These are phyloP conservation scores for Anguilla obscura DNA, from an alignment of 2,797 vertebrate species.

Conservation along the genomic window DNA sequence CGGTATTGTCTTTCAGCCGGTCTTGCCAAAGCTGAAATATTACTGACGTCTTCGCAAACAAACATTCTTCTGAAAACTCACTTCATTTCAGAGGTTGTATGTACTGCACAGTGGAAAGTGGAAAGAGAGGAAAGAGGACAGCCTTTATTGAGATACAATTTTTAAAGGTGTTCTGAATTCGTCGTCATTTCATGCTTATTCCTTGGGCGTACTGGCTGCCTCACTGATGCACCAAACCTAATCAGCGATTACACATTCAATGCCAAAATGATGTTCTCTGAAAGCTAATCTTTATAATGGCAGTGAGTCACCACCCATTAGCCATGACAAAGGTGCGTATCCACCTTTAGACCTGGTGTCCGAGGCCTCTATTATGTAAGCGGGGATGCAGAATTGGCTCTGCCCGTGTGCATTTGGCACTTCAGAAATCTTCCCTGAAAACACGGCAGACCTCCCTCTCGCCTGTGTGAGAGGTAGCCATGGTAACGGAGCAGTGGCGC, in stretches of 20 bases:
- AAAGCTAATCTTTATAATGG: background rate
- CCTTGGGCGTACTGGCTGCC: background rate
- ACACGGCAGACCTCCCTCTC: slow-evolving; percentile 34
- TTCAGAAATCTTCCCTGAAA: slow-evolving; percentile 22
- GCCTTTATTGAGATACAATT: background rate
- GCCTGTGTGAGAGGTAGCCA: slow-evolving; percentile 45
- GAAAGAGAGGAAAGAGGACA: background rate
- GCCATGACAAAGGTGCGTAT: background rate
- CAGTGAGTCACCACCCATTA: background rate
- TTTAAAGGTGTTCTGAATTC: background rate
- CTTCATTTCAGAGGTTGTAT: background rate
- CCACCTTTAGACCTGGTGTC: background rate
- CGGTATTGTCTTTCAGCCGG: background rate
- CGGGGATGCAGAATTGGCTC: background rate
- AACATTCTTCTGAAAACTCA: background rate
- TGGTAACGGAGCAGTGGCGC: slow-evolving; percentile 49
- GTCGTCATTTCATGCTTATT: background rate
- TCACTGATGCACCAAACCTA: background rate
- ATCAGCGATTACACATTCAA: background rate
- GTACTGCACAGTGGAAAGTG: background rate
- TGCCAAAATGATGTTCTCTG: background rate
- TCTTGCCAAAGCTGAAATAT: background rate
- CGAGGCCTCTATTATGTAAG: background rate
- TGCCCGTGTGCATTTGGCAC: background rate
- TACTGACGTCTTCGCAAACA: background rate